These are phyloP conservation scores for Parotocinclus haroldoi DNA, from an alignment of 2,797 vertebrate genomes.

Conservation along the genomic window DNA sequence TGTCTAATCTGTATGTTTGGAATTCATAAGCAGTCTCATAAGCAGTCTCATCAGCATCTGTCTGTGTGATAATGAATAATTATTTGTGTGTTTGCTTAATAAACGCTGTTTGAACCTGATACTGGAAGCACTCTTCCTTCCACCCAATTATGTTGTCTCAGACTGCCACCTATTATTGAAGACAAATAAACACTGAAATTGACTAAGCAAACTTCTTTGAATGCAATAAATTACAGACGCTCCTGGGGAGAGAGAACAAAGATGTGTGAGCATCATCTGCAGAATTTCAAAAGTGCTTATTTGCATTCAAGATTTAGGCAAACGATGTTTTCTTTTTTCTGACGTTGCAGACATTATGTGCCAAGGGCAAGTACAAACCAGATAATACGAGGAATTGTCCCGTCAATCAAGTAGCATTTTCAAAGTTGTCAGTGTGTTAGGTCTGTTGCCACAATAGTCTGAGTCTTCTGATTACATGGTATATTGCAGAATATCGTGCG, in stretches of 20 bases:
- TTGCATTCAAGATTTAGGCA: slow-evolving; percentile 19
- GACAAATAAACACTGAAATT: slow-evolving; percentile 47
- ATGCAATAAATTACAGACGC: slow-evolving; percentile 43
- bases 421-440: slow-evolving; percentile 1
- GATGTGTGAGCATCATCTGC: slow-evolving; percentile 4
- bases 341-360: slow-evolving; percentile 21
- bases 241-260: slow-evolving; percentile 20
- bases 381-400: slow-evolving; percentile 21
- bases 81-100: slow-evolving; percentile 35
- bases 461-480: too few species aligned
- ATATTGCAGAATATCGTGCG: too few species aligned
- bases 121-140: slow-evolving; percentile 21
- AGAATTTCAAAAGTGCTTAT: slow-evolving; percentile 19
- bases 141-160: slow-evolving; percentile 27
- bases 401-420: slow-evolving; percentile 27
- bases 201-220: slow-evolving; percentile 42
- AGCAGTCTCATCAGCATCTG: slow-evolving; percentile 29
- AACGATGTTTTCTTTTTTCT: slow-evolving; percentile 27
- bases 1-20: slow-evolving; percentile 35
- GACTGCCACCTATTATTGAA: slow-evolving; percentile 37
- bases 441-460: too few species aligned
- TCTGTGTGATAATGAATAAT: slow-evolving; percentile 35
- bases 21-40: slow-evolving; percentile 35
- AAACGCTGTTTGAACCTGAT: slow-evolving; percentile 31
- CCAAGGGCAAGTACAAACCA: slow-evolving; percentile 4